These are phyloP conservation scores for Petrocephalus microphthalmus DNA, from an alignment of 2,113 vertebrate genomes.

Conservation along the genomic window DNA sequence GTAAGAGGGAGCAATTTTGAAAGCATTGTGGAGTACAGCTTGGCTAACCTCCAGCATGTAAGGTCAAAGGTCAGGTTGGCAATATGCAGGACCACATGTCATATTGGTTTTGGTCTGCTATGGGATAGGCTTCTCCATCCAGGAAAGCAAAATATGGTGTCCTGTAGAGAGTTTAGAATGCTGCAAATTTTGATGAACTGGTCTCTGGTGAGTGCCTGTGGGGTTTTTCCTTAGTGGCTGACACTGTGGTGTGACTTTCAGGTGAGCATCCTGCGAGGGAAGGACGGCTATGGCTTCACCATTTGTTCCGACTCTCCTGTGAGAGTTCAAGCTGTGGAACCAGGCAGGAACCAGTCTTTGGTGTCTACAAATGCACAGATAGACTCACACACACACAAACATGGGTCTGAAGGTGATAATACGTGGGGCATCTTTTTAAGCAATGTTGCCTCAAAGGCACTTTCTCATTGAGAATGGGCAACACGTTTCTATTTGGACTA, in stretches of 20 bases:
- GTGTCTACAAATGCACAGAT: background rate
- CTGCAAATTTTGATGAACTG: background rate
- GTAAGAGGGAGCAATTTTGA: background rate
- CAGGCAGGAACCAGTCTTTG: constrained; percentile 55
- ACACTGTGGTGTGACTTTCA: constrained; percentile 43
- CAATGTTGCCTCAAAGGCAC: background rate
- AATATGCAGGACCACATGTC: background rate
- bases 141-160: background rate
- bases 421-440: background rate
- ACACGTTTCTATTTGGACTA: background rate
- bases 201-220: background rate
- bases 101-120: background rate
- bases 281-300: constrained; percentile 88
- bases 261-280: constrained; percentile 78
- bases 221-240: background rate
- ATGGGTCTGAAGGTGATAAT: background rate
- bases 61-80: background rate
- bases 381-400: background rate
- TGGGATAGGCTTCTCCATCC: background rate
- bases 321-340: constrained; percentile 83
- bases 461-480: background rate
- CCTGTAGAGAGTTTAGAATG: background rate
- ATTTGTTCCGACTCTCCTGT: constrained; percentile 89
- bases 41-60: background rate
- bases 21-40: background rate